These are phyloP conservation scores for Drosophila prostipennis DNA, from an alignment of 2,888 invertebrate species.

Conservation along the genomic window DNA sequence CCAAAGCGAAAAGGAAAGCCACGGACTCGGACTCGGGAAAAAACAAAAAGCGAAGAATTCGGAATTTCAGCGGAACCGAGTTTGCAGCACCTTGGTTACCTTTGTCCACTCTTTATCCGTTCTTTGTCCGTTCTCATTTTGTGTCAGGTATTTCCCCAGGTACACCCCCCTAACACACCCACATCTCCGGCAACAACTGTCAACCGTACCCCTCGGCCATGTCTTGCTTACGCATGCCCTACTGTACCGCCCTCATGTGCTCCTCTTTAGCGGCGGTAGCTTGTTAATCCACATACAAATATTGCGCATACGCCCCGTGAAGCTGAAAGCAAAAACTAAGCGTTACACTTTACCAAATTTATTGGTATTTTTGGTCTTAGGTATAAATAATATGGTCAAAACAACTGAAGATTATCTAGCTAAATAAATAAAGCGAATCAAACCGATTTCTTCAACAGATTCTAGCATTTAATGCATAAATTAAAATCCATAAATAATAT, in stretches of 20 bases:
- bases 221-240: slow-evolving; percentile 42
- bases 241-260: slow-evolving; percentile 12
- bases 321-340: slow-evolving; percentile 29
- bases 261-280: slow-evolving; percentile 40
- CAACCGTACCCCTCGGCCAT: slow-evolving; percentile 44
- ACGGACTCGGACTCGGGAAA: neutral
- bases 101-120: slow-evolving; percentile 54
- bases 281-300: slow-evolving; percentile 74
- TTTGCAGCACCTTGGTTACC: slow-evolving; percentile 63
- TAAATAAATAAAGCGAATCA: too few relatives aligned
- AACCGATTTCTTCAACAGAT: too few relatives aligned
- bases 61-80: slow-evolving; percentile 27
- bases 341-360: neutral
- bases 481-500: too few relatives aligned
- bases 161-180: neutral
- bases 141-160: slow-evolving; percentile 25
- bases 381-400: too few relatives aligned
- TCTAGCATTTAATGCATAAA: too few relatives aligned
- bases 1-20: slow-evolving; percentile 38
- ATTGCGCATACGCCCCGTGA: slow-evolving; percentile 60
- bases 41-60: slow-evolving; percentile 24
- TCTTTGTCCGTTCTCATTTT: slow-evolving; percentile 33
- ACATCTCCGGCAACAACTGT: slow-evolving; percentile 10
- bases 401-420: too few relatives aligned
- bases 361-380: too few relatives aligned